phyloP scores from a whole-genome alignment of 2,113 vertebrate genomes.

The Hemibagrus wyckioides region DNA sequence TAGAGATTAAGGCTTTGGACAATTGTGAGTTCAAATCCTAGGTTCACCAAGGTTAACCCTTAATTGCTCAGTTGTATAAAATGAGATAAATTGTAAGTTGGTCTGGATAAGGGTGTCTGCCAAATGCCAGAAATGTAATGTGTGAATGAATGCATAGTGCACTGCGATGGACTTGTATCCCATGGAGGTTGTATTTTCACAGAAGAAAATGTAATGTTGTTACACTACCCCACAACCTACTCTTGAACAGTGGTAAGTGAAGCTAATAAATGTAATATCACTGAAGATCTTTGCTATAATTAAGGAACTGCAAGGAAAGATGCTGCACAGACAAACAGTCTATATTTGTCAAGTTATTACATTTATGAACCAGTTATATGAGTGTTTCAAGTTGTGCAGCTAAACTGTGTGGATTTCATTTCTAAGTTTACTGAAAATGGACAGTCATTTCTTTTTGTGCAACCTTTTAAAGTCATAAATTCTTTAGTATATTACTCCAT shows the following conservation, averaged over 20 bases:
- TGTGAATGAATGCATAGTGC: too few species aligned
- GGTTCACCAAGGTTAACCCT: too few species aligned
- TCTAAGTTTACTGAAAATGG: background rate
- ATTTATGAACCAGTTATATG: background rate
- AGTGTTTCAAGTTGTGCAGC: background rate
- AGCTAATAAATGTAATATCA: background rate
- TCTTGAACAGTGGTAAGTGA: background rate
- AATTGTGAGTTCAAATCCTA: too few species aligned
- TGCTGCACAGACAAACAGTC: background rate
- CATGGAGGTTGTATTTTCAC: background rate
- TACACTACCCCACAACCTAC: background rate
- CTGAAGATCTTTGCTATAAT: background rate
- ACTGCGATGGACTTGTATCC: background rate
- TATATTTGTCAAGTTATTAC: background rate
- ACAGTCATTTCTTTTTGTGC: background rate
- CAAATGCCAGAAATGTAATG: too few species aligned
- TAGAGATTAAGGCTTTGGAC: too few species aligned
- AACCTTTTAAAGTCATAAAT: slow-evolving; percentile 6
- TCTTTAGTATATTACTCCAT: slow-evolving; percentile 24
- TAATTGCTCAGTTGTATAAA: too few species aligned
- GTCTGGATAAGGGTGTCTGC: too few species aligned
- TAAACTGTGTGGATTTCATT: slow-evolving; percentile 1
- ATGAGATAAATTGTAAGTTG: too few species aligned
- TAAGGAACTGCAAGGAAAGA: background rate
- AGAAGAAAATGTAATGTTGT: background rate